Evolutionary conservation across 1,140 invertebrate species (phyloP), one percentile per base, ranked within the genome.

Genomic region (Bombus difficillimus): DNA sequence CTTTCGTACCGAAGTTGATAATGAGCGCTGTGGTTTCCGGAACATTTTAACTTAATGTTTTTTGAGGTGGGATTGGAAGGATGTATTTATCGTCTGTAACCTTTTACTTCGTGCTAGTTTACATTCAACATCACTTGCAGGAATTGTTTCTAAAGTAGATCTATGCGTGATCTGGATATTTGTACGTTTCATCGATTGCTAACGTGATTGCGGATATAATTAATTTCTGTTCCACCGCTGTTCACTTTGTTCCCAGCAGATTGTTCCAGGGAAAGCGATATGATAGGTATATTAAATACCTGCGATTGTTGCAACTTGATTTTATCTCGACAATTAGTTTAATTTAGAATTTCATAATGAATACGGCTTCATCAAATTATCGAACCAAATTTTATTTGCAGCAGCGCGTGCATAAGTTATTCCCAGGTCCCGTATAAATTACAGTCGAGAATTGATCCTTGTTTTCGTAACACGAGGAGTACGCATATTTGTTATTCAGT

Each of bases 331-430:
- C 69, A 72, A 72, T 72, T 72, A 72, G 69, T 72, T 39, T 41
- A 41, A 72, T 72, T 72, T 72, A 72, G 69, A 41, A 41, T 72
- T 41, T 72, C 69, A n/a, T 72, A 41, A 72, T 72, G 69, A 72
- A 41, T 41, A 72, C 37, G 39, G 39, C 39, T 72, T 72, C 69
- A 72, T 72, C 37, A 41, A 72, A 72, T 72, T 72, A 72, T 72
- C 69, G 69, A n/a, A 3, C 12, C 69, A 72, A 41, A 72, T 72
- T 72, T 72, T 72, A 72, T 72, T 41, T 72, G 69, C 28, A n/a
- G n/a, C 39, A n/a, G 12, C 25, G 25, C 39, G 69, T 13, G 69
- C 69, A 41, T 72, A 72, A 41, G 69, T 72, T 72, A 72, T 72
- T 72, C 69, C 69, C 69, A 72, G 69, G 25, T 3, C 28, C 39